Conservation (phyloP, 2,797 vertebrate species). For the Anguilla megastoma region DNA sequence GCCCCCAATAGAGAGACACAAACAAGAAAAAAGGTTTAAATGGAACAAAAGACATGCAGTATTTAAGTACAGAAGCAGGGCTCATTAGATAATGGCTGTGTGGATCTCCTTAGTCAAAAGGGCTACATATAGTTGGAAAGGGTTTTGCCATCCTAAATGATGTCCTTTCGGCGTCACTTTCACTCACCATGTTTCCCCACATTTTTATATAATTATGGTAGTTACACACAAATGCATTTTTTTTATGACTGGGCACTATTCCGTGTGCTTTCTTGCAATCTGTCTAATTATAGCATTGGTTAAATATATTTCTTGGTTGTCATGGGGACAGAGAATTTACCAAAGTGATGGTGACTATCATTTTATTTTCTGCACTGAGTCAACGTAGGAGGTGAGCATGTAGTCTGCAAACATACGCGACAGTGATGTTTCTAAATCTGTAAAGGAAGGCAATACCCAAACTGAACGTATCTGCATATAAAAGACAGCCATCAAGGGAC, state of each 20-base stretch:
- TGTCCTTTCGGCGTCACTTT: background rate
- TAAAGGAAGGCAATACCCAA: background rate
- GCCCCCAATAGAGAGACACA: background rate
- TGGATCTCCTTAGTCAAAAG: background rate
- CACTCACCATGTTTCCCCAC: background rate
- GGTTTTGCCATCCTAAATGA: background rate
- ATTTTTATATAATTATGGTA: background rate
- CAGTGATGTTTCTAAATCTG: background rate
- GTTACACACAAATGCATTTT: background rate
- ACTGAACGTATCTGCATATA: background rate
- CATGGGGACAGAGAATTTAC: constrained; percentile 19
- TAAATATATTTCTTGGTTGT: constrained; percentile 14
- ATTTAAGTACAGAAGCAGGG: background rate
- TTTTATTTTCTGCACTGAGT: constrained; percentile 8
- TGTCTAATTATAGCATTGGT: background rate
- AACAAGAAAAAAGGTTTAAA: background rate
- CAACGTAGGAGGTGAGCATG: constrained; percentile 9
- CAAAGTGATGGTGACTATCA: constrained; percentile 5
- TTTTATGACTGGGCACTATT: background rate
- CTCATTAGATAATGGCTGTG: background rate
- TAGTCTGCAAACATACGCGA: background rate
- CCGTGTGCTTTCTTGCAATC: constrained; percentile 5
- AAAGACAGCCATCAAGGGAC: background rate
- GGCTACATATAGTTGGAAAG: background rate
- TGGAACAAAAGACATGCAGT: background rate